Conservation (phyloP, 2,888 invertebrate species). For the Incurvaria masculella region DNA sequence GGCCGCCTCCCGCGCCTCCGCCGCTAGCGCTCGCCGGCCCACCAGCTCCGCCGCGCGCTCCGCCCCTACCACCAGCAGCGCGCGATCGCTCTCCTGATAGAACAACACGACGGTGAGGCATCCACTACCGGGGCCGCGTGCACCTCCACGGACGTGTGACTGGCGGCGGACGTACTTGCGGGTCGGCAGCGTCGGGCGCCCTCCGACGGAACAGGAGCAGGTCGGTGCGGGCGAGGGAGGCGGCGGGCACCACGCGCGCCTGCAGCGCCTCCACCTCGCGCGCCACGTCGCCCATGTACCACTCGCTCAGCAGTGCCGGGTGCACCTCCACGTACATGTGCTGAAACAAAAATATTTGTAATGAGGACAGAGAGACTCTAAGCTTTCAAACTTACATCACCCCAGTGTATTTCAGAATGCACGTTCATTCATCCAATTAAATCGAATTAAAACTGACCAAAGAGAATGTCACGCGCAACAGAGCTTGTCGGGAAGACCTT, state of each 20-base stretch:
- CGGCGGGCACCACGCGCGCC: constrained; percentile 21
- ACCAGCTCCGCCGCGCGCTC: constrained; percentile 22
- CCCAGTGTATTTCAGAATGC: too few species aligned
- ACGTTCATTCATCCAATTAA: too few species aligned
- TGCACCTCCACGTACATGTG: constrained; percentile 40
- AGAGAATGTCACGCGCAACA: too few species aligned
- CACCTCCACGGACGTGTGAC: neutral
- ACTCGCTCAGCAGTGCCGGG: constrained; percentile 25
- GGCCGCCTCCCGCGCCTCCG: constrained; percentile 18
- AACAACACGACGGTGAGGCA: too few species aligned
- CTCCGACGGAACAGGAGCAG: constrained; percentile 20
- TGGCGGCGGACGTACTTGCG: constrained; percentile 20
- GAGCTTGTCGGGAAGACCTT: too few species aligned
- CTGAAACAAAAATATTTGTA: constrained; percentile 22
- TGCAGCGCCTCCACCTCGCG: constrained; percentile 21
- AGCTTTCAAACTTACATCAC: too few species aligned
- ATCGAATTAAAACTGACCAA: too few species aligned
- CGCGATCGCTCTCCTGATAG: constrained; percentile 19
- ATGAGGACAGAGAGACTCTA: constrained; percentile 7
- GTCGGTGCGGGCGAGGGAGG: constrained; percentile 2
- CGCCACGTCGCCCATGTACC: constrained; percentile 28
- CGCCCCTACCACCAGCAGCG: constrained; percentile 25
- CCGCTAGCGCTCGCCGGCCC: constrained; percentile 17
- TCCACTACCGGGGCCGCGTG: neutral
- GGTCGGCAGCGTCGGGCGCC: constrained; percentile 19